Conservation (phyloP, 2,113 vertebrate species). For the Thamnophis sirtalis region DNA sequence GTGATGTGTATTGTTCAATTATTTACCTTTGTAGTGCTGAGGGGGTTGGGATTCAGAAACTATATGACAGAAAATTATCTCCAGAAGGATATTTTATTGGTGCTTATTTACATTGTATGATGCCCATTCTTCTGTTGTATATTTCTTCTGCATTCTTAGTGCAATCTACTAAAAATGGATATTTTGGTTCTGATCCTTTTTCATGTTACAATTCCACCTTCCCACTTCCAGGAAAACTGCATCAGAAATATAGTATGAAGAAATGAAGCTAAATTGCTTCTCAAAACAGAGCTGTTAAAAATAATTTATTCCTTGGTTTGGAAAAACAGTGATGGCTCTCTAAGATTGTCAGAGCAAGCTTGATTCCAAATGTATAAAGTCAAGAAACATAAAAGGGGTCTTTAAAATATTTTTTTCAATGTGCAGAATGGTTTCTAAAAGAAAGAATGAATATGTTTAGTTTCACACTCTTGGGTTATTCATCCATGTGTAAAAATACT, state of each 20-base stretch:
- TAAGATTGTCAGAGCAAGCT: conserved; percentile 29
- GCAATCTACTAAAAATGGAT: neutral
- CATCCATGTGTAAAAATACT: neutral
- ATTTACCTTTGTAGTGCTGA: conserved; percentile 19
- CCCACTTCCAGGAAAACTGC: neutral
- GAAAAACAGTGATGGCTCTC: neutral
- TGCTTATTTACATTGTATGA: conserved; percentile 26
- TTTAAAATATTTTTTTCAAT: conserved; percentile 50
- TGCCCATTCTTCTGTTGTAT: conserved; percentile 16
- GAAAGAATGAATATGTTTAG: conserved; percentile 44
- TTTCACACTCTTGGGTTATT: conserved; percentile 30
- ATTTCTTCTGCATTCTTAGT: conserved; percentile 5
- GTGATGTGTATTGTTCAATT: neutral
- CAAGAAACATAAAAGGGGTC: conserved; percentile 47
- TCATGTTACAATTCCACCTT: neutral
- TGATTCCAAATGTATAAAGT: conserved; percentile 49
- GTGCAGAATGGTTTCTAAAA: conserved; percentile 51
- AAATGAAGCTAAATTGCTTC: neutral
- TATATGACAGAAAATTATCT: neutral
- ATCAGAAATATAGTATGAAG: neutral
- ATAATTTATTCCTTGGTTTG: neutral
- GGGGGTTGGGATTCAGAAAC: conserved; percentile 5
- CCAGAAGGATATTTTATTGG: conserved; percentile 10
- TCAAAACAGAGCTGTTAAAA: neutral
- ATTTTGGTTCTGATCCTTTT: conserved; percentile 3